Evolutionary conservation across 2,888 invertebrate genomes (phyloP).

Genomic region (Metallyticus violacea): DNA sequence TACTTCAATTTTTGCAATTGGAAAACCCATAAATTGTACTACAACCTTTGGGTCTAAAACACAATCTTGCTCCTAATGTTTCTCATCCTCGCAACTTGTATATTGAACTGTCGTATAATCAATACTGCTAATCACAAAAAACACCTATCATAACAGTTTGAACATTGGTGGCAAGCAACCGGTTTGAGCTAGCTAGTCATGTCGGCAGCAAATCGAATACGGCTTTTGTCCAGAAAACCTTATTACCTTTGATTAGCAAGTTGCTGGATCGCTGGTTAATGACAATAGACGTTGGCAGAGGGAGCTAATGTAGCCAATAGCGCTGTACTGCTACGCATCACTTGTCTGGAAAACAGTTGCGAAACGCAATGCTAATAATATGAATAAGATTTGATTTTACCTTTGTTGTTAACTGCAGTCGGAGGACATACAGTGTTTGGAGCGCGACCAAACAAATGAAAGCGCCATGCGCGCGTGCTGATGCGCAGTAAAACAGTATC

Average conservation of each 20-base stretch:
- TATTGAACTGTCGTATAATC: no score
- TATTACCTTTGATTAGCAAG: constrained; percentile 13
- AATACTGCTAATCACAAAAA: no score
- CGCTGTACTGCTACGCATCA: not conserved
- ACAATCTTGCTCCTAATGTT: no score
- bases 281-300: not conserved
- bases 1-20: no score
- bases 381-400: constrained; percentile 5
- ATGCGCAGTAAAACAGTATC: not conserved
- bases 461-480: not conserved
- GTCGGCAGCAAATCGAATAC: not conserved
- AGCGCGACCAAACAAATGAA: not conserved
- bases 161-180: not conserved
- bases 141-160: no score
- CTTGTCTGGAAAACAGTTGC: not conserved
- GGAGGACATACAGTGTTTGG: not conserved
- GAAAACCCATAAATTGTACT: no score
- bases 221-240: not conserved
- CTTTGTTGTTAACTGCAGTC: not conserved
- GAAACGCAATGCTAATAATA: constrained; percentile 3
- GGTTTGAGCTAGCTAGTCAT: not conserved
- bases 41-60: no score
- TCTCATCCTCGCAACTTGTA: no score
- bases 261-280: not conserved
- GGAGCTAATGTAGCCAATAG: constrained; percentile 4